Evolutionary conservation across 1,140 invertebrate genomes (phyloP), one percentile per base, ranked within the genome.

Genomic region (Mya arenaria): DNA sequence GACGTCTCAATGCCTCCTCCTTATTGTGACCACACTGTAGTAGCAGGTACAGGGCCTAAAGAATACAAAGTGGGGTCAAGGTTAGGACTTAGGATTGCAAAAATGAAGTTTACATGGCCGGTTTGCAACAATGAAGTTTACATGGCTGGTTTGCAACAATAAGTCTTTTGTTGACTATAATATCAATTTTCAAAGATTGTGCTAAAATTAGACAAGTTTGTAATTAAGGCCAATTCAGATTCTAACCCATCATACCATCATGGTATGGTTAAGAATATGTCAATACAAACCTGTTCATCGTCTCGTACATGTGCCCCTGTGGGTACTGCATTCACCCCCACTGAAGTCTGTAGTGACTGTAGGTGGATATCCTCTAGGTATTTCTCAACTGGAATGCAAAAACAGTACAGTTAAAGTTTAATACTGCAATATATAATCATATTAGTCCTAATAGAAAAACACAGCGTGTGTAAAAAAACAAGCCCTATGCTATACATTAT

Each of bases 1-100:
- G 94, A 69, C 94, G 83, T 80, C 98, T 92, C 62, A 98, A 92
- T 4, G 98, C 98, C 93, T 99, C 98, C 84, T 99, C 98, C 30
- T 96, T 94, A 93, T 98, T 99, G 89, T 98, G 97, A 6, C 97
- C 97, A 94, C 98, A 99, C 90, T 99, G 97, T 39, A 98, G 95
- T 15, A 99, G 93, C 82, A 98, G 93, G 93, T 96, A 98, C 36
- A 99, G 93, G 0, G 97, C 97, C 94, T 98, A 89, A 85, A 62
- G 4, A 60, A 19, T 52, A 52, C 10, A 52, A 2, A 52, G 48
- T 8, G 8, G 25, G 48, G 19, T 52, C 10, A 52, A n/a, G n/a
- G 44, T n/a, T 15, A n/a, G 13, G n/a, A 48, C 44, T 48, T 48
- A 48, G n/a, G 44, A 48, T 48, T 13, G 44, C 44, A 13, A n/a